These are phyloP conservation scores for Rhipidura dahli DNA, from an alignment of 2,113 vertebrate genomes.

Conservation along the genomic window DNA sequence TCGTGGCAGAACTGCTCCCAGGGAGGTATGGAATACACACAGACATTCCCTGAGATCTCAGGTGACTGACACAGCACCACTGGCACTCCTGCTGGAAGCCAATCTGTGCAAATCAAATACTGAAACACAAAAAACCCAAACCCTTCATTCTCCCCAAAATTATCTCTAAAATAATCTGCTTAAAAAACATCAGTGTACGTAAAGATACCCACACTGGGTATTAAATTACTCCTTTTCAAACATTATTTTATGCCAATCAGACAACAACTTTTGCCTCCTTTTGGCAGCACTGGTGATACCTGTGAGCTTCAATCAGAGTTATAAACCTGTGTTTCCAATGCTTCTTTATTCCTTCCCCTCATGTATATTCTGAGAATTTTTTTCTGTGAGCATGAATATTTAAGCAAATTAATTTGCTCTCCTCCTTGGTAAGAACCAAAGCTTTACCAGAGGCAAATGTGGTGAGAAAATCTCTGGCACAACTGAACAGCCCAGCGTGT, in stretches of 20 bases:
- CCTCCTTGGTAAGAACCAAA: not conserved
- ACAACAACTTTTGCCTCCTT: not conserved
- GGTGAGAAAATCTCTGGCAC: not conserved
- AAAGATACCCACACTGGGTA: not conserved
- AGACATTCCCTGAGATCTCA: not conserved
- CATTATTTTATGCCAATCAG: not conserved
- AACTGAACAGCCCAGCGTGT: too few relatives aligned
- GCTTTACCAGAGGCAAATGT: not conserved
- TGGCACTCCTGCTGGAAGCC: not conserved
- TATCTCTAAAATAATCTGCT: not conserved
- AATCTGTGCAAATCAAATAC: not conserved
- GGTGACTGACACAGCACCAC: rapidly evolving
- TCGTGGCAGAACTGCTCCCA: not conserved
- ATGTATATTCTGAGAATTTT: not conserved
- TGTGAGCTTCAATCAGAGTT: not conserved
- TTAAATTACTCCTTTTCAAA: not conserved
- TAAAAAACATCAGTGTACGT: not conserved
- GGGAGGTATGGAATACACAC: rapidly evolving
- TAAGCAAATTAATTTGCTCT: not conserved
- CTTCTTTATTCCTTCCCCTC: not conserved
- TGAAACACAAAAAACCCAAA: not conserved
- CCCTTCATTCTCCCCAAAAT: not conserved
- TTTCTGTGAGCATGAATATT: not conserved
- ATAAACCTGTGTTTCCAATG: too few relatives aligned
- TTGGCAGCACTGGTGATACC: not conserved